Evolutionary conservation across 2,888 invertebrate genomes (phyloP).

Genomic region (Dichetophora obliterata): DNA sequence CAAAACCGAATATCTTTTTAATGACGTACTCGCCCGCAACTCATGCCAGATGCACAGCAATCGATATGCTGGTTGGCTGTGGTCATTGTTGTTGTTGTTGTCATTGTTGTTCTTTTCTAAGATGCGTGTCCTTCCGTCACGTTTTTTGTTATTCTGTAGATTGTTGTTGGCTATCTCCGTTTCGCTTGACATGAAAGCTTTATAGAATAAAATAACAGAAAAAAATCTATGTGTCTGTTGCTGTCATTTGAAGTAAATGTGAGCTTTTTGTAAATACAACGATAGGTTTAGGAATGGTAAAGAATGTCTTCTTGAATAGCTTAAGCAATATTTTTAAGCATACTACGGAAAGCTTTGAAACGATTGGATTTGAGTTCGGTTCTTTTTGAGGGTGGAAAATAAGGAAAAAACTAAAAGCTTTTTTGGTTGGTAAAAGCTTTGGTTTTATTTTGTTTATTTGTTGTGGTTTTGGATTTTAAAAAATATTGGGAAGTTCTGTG

Average conservation of each 20-base stretch:
- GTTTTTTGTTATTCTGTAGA: not conserved
- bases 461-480: too few species aligned
- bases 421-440: too few species aligned
- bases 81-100: conserved; percentile 22
- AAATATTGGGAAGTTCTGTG: too few species aligned
- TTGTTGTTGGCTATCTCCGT: not conserved
- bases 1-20: not conserved
- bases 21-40: not conserved
- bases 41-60: not conserved
- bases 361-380: too few species aligned
- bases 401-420: too few species aligned
- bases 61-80: not conserved
- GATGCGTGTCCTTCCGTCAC: conserved; percentile 41
- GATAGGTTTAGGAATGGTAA: too few species aligned
- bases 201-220: not conserved
- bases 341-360: too few species aligned
- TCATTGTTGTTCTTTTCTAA: conserved; percentile 16
- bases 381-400: too few species aligned
- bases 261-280: not conserved
- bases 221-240: conserved; percentile 4
- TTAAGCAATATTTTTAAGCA: too few species aligned
- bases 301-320: too few species aligned
- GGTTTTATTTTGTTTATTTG: too few species aligned
- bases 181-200: not conserved
- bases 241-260: conserved; percentile 24